Evolutionary conservation across 2,797 vertebrate species (phyloP).

Genomic region (Mus spretus): DNA sequence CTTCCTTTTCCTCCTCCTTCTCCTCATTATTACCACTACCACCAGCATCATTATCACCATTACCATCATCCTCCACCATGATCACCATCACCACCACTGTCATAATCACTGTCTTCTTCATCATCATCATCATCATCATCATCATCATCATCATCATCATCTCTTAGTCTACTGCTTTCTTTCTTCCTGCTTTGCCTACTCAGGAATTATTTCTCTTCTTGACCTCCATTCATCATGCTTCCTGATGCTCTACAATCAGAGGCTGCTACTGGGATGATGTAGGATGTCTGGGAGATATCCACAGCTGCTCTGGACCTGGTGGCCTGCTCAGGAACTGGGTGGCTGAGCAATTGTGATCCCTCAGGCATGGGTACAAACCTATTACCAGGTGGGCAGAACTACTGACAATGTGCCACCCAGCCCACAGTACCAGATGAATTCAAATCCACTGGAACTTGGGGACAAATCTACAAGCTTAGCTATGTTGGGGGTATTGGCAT

Average conservation of each 20-base stretch:
- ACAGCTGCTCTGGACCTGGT: not conserved
- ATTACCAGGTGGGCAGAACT: not conserved
- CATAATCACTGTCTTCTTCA: too few species aligned
- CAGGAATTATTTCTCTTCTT: not conserved
- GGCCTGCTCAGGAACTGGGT: not conserved
- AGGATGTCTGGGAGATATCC: not conserved
- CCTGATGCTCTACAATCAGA: not conserved
- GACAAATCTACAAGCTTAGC: not conserved
- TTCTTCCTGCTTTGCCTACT: not conserved
- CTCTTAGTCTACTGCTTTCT: not conserved
- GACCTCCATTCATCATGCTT: not conserved
- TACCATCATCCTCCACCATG: not conserved
- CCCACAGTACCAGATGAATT: not conserved
- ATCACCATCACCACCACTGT: fast-evolving
- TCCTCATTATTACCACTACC: not conserved
- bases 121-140: not conserved
- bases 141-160: not conserved
- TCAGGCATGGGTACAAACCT: not conserved
- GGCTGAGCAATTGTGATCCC: too few species aligned
- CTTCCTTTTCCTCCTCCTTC: not conserved
- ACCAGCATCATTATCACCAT: not conserved
- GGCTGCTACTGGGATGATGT: not conserved
- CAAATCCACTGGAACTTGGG: not conserved
- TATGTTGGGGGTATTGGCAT: not conserved
- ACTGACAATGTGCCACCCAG: not conserved